Percentiles rank a stretch among this genome's conserved stretches.
Evolutionary conservation across 2,888 invertebrate species (phyloP).

Genomic region (Phania funesta): DNA sequence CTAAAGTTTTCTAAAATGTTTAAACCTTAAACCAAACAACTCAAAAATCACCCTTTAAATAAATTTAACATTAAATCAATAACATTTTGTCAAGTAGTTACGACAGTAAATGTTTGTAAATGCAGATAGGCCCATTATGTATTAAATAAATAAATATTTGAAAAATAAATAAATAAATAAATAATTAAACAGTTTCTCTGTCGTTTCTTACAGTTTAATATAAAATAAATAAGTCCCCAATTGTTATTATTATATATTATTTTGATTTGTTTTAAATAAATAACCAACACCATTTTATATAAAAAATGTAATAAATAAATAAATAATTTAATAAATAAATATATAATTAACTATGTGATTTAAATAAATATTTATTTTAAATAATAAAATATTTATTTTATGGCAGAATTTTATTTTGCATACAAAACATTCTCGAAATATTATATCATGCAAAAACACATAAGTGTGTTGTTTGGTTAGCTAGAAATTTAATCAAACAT

Average conservation of each 20-base stretch:
- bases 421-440: not conserved
- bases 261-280: slow-evolving; percentile 45
- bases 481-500: no score
- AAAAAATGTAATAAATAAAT: slow-evolving; percentile 40
- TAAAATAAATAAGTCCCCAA: slow-evolving; percentile 36
- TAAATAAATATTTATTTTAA: not conserved
- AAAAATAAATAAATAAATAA: slow-evolving; percentile 64
- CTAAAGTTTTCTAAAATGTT: no score
- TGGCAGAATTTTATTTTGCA: slow-evolving; percentile 52
- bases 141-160: slow-evolving; percentile 50
- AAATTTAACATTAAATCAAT: slow-evolving; percentile 34
- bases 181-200: slow-evolving; percentile 49
- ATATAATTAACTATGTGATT: not conserved
- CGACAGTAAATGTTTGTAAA: no score
- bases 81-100: slow-evolving; percentile 46
- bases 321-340: slow-evolving; percentile 39
- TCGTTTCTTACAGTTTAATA: slow-evolving; percentile 5
- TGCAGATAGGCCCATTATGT: slow-evolving; percentile 60
- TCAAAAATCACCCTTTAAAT: no score
- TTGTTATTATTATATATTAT: not conserved
- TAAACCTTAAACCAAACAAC: no score
- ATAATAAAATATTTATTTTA: slow-evolving; percentile 18
- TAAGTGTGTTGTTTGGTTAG: no score
- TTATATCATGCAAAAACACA: no score
- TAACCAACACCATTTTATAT: slow-evolving; percentile 51